Evolutionary conservation across 2,113 vertebrate species (phyloP).

Genomic region (Cyphomyrus plagiostoma): DNA sequence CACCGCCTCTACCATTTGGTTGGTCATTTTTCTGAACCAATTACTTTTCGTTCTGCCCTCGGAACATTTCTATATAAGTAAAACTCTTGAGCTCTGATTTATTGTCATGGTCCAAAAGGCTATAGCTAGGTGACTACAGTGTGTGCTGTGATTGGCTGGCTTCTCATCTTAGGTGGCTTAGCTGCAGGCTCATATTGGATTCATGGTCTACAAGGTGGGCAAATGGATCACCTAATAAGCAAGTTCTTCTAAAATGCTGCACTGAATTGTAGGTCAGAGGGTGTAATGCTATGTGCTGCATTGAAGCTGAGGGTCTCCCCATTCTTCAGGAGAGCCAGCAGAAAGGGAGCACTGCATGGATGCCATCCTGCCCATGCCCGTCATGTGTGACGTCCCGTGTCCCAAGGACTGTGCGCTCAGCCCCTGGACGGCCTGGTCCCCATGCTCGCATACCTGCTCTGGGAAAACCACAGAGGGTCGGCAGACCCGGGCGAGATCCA

Average conservation of each 20-base stretch:
- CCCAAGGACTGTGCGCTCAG: conserved; percentile 89
- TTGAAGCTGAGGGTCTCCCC: background rate
- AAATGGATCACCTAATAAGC: background rate
- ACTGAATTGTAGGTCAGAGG: background rate
- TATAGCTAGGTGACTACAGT: background rate
- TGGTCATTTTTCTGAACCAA: no score
- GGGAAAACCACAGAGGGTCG: conserved; percentile 93
- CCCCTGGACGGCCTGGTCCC: conserved; percentile 82
- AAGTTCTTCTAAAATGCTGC: background rate
- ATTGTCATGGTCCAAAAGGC: background rate
- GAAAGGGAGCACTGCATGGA: conserved; percentile 85
- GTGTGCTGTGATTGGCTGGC: background rate
- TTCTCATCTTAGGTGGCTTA: background rate
- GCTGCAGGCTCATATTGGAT: background rate
- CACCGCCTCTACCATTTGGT: no score
- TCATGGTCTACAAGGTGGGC: background rate
- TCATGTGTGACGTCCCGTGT: conserved; percentile 82
- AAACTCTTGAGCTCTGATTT: background rate
- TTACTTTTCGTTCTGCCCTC: no score
- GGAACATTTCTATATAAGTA: no score
- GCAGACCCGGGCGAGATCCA: conserved; percentile 79
- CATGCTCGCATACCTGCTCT: conserved; percentile 94
- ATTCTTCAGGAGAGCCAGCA: conserved; percentile 72
- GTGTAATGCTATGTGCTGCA: background rate
- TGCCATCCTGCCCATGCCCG: conserved; percentile 86